These are phyloP conservation scores for Apodemus speciosus DNA, from an alignment of 2,113 vertebrate species.

Conservation along the genomic window DNA sequence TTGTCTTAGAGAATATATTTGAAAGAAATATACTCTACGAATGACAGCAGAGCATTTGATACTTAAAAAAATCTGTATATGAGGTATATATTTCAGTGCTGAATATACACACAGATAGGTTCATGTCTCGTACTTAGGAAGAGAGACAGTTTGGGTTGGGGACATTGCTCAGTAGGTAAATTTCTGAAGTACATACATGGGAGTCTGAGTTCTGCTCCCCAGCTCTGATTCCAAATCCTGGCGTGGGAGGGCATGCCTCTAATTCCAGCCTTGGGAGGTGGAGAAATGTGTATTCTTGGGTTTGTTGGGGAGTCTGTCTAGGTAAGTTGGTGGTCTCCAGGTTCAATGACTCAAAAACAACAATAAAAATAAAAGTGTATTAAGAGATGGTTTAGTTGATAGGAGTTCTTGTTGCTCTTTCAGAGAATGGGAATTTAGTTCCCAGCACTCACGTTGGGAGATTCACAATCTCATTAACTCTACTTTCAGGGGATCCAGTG, in stretches of 20 bases:
- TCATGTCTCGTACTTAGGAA: background rate
- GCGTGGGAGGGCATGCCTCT: background rate
- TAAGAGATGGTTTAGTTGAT: background rate
- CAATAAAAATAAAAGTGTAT: background rate
- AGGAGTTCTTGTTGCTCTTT: too few relatives aligned
- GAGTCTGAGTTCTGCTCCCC: background rate
- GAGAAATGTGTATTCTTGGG: background rate
- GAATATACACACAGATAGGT: background rate
- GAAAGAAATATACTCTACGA: rapidly evolving
- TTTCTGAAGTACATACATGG: background rate
- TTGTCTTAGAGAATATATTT: constrained; percentile 28
- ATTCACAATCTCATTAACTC: background rate
- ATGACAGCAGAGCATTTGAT: constrained; percentile 32
- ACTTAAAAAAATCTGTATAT: constrained; percentile 42
- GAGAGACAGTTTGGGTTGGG: background rate
- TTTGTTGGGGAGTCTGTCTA: background rate
- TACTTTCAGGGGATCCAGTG: background rate
- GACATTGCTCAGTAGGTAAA: background rate
- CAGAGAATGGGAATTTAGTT: background rate
- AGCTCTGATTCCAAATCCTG: background rate
- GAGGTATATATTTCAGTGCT: background rate
- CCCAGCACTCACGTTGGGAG: background rate
- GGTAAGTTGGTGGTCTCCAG: background rate
- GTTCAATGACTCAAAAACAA: background rate
- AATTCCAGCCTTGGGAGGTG: background rate